Evolutionary conservation across 2,888 invertebrate genomes (phyloP).

Genomic region (Unio delphinus): DNA sequence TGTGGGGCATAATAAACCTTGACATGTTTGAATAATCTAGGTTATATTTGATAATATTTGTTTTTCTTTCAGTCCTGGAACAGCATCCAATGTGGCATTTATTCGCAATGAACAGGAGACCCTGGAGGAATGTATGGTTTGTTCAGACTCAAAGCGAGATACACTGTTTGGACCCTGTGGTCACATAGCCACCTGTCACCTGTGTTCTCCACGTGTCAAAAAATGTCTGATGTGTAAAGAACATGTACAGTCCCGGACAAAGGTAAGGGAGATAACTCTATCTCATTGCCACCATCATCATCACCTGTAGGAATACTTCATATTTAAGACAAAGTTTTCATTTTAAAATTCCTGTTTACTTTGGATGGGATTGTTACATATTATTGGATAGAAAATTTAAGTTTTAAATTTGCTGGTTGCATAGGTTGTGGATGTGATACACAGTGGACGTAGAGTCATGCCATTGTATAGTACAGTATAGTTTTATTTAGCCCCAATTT

Average conservation of each 20-base stretch:
- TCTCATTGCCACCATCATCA: neutral
- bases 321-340: no score
- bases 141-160: slow-evolving; percentile 93
- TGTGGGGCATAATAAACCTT: no score
- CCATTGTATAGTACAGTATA: no score
- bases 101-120: slow-evolving; percentile 71
- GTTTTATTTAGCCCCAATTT: no score
- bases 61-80: slow-evolving; percentile 48
- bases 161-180: slow-evolving; percentile 75
- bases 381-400: no score
- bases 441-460: no score
- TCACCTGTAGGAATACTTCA: no score
- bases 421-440: no score
- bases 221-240: slow-evolving; percentile 95
- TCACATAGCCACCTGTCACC: slow-evolving; percentile 93
- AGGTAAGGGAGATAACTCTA: slow-evolving; percentile 74
- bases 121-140: slow-evolving; percentile 93
- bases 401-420: no score
- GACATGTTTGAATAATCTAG: no score
- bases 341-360: no score
- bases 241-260: slow-evolving; percentile 83
- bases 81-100: slow-evolving; percentile 62
- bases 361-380: no score
- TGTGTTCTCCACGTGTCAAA: slow-evolving; percentile 90
- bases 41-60: neutral